Percentiles rank a stretch among this genome's conserved stretches.
These are phyloP conservation scores for Boleophthalmus pectinirostris DNA, from an alignment of 2,113 vertebrate species.

Conservation along the genomic window DNA sequence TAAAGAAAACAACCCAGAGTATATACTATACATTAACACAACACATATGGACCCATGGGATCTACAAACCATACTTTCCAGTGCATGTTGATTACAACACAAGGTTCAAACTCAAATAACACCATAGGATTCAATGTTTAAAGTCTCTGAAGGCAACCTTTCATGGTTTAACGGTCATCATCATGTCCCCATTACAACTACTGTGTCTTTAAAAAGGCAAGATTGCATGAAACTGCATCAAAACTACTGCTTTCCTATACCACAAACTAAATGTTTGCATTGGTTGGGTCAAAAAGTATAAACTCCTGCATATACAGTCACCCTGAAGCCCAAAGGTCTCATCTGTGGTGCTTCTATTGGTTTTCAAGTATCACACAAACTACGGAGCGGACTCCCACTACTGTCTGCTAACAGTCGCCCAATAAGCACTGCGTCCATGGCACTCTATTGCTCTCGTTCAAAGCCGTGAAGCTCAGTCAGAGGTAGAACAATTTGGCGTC, in stretches of 20 bases:
- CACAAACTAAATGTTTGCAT: conserved; percentile 33
- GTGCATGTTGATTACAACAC: conserved; percentile 79
- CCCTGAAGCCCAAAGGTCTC: conserved; percentile 23
- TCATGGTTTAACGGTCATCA: conserved; percentile 19
- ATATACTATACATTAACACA: conserved; percentile 64
- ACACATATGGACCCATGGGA: conserved; percentile 60
- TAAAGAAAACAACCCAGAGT: conserved; percentile 63
- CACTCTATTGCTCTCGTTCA: conserved; percentile 2
- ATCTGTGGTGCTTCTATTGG: background rate
- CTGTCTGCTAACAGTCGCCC: background rate
- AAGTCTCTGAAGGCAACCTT: conserved; percentile 31
- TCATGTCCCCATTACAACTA: conserved; percentile 7
- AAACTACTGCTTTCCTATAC: conserved; percentile 31
- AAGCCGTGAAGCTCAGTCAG: conserved; percentile 16
- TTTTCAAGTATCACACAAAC: conserved; percentile 1
- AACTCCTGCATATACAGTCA: conserved; percentile 36
- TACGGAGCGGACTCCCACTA: background rate
- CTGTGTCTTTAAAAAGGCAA: conserved; percentile 25
- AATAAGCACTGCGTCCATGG: background rate
- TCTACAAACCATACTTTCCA: conserved; percentile 80
- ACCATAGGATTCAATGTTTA: conserved; percentile 10
- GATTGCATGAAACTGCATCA: conserved; percentile 21
- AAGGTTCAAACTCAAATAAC: conserved; percentile 46
- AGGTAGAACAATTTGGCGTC: conserved; percentile 7
- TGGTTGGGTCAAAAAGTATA: conserved; percentile 36